Evolutionary conservation across 1,140 invertebrate species (phyloP).

Genomic region (Hetaerina americana): DNA sequence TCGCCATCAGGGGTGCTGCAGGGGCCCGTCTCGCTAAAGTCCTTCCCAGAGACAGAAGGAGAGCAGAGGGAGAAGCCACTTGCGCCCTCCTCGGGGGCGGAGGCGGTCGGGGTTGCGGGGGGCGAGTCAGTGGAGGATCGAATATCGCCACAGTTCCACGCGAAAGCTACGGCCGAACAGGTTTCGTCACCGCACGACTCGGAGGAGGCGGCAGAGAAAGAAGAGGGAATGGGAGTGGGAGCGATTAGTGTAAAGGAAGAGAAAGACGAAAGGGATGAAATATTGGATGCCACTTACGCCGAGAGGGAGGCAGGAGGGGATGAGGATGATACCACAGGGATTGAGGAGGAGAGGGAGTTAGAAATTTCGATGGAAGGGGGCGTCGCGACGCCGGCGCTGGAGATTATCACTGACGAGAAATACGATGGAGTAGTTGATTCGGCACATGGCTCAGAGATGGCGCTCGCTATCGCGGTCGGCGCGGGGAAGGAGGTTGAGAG

Average conservation of each 20-base stretch:
- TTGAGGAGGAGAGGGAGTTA: too few species aligned
- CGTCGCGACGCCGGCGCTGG: conserved; percentile 27
- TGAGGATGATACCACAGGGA: too few species aligned
- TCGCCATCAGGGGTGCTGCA: too few species aligned
- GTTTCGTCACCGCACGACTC: background rate
- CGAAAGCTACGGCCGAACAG: background rate
- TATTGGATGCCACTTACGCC: too few species aligned
- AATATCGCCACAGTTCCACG: background rate
- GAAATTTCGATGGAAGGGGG: too few species aligned
- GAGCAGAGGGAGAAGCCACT: background rate
- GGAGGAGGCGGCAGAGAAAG: background rate
- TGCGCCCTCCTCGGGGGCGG: background rate
- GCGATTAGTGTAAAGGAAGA: too few species aligned
- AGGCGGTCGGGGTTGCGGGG: background rate
- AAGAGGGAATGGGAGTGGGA: too few species aligned
- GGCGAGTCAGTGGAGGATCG: too few species aligned
- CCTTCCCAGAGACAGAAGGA: background rate
- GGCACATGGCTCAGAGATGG: conserved; percentile 22
- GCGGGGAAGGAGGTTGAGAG: conserved; percentile 20
- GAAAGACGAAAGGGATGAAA: too few species aligned
- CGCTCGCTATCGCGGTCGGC: conserved; percentile 31
- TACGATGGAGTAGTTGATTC: conserved; percentile 25
- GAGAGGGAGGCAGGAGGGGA: too few species aligned
- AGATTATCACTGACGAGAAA: conserved; percentile 29
- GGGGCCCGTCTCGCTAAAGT: too few species aligned